Conservation (phyloP, 1,140 invertebrate genomes). For the Pseudomyrmex pallidus region DNA sequence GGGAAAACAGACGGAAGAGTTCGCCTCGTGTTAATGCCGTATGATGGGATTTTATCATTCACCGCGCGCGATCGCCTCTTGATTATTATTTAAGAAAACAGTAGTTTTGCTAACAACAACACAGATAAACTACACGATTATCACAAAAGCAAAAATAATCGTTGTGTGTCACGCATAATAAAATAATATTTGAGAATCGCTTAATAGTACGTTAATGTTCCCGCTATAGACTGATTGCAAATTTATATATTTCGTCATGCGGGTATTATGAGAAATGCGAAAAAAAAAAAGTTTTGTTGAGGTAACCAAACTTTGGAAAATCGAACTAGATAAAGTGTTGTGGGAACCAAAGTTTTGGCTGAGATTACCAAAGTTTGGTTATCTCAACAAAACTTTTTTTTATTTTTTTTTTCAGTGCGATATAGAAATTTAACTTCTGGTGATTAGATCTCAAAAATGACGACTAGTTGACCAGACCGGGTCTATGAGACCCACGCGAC, state of each 20-base stretch:
- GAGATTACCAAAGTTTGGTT: no score
- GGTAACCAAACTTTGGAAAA: no score
- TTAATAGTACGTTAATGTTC: constrained; percentile 15
- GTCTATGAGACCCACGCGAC: no score
- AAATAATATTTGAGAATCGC: neutral
- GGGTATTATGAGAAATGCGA: neutral
- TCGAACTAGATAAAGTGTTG: no score
- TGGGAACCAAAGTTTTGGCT: no score
- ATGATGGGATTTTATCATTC: constrained; percentile 48
- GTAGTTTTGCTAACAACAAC: neutral
- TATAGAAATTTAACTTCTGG: constrained; percentile 5
- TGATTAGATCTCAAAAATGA: neutral
- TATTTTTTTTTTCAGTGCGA: no score
- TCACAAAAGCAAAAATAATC: constrained; percentile 15
- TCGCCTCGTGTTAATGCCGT: constrained; percentile 31
- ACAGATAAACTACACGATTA: neutral
- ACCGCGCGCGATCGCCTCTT: neutral
- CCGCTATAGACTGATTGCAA: neutral
- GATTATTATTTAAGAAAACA: constrained; percentile 40
- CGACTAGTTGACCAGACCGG: no score
- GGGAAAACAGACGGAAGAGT: constrained; percentile 43
- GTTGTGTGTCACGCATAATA: neutral
- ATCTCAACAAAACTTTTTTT: no score
- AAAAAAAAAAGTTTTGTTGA: no score
- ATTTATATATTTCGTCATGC: constrained; percentile 25